Evolutionary conservation across 1,140 invertebrate species (phyloP).

Genomic region (Drosophila bocki): DNA sequence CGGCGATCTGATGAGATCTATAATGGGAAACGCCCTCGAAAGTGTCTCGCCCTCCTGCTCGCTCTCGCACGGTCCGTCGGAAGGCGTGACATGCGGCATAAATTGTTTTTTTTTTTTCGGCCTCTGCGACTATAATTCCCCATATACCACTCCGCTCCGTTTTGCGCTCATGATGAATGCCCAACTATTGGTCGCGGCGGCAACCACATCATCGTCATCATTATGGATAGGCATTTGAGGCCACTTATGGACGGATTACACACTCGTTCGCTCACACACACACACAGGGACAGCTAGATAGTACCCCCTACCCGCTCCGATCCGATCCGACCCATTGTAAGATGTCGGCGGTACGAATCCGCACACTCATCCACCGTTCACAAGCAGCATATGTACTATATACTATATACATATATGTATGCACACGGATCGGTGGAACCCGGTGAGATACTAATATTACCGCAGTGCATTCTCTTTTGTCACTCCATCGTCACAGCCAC

Average conservation of each 20-base stretch:
- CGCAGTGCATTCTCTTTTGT: not conserved
- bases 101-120: conserved; percentile 42
- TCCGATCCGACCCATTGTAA: not conserved
- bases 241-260: conserved; percentile 73
- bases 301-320: not conserved
- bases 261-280: conserved; percentile 20
- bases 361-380: conserved; percentile 11
- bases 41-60: conserved; percentile 27
- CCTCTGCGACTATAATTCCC: conserved; percentile 7
- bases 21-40: conserved; percentile 58
- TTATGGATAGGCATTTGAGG: conserved; percentile 59
- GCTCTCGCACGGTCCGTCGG: conserved; percentile 14
- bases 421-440: not conserved
- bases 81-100: conserved; percentile 61
- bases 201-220: conserved; percentile 53
- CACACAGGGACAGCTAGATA: not conserved
- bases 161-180: conserved; percentile 39
- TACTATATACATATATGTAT: not conserved
- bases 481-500: not conserved
- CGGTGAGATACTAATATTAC: not conserved
- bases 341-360: not conserved
- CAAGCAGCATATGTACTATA: conserved; percentile 1
- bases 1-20: conserved; percentile 53
- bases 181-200: conserved; percentile 58
- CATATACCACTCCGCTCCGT: not conserved